Evolutionary conservation across 2,113 vertebrate species (phyloP).

Genomic region (Nibea coibor): DNA sequence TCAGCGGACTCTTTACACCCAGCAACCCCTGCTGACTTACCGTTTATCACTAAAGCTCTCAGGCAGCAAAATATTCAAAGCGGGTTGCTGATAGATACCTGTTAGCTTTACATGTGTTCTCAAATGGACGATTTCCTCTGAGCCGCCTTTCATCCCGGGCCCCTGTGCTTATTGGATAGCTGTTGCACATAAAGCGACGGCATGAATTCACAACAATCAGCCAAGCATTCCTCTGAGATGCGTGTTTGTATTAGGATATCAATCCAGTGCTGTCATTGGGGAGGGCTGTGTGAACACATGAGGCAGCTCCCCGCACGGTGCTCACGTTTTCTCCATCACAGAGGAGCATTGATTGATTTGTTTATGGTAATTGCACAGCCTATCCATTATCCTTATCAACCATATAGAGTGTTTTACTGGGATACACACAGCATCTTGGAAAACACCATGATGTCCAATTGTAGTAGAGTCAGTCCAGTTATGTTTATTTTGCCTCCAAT

Average conservation of each 20-base stretch:
- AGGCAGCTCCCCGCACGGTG: slow-evolving; percentile 31
- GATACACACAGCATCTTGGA: not conserved
- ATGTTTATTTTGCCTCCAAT: slow-evolving; percentile 5
- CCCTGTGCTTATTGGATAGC: slow-evolving; percentile 64
- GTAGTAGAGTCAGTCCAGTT: not conserved
- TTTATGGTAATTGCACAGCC: slow-evolving; percentile 60
- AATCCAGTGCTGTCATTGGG: slow-evolving; percentile 58
- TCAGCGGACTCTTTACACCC: slow-evolving; percentile 25
- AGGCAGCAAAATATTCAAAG: slow-evolving; percentile 55
- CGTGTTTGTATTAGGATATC: slow-evolving; percentile 73
- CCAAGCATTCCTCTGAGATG: slow-evolving; percentile 57
- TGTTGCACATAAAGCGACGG: slow-evolving; percentile 56
- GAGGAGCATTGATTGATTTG: slow-evolving; percentile 67
- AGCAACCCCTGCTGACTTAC: slow-evolving; percentile 4
- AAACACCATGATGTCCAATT: slow-evolving; percentile 24
- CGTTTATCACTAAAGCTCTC: slow-evolving; percentile 45
- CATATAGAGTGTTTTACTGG: slow-evolving; percentile 36
- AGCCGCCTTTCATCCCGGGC: slow-evolving; percentile 51
- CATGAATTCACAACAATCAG: slow-evolving; percentile 65
- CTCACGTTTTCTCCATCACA: slow-evolving; percentile 40
- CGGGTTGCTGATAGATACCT: slow-evolving; percentile 55
- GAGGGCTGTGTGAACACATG: slow-evolving; percentile 27
- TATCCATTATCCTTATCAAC: slow-evolving; percentile 58
- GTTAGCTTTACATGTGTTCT: slow-evolving; percentile 73
- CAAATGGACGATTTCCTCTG: slow-evolving; percentile 49